These are phyloP conservation scores for Bucco capensis DNA, from an alignment of 2,113 vertebrate genomes.

Conservation along the genomic window DNA sequence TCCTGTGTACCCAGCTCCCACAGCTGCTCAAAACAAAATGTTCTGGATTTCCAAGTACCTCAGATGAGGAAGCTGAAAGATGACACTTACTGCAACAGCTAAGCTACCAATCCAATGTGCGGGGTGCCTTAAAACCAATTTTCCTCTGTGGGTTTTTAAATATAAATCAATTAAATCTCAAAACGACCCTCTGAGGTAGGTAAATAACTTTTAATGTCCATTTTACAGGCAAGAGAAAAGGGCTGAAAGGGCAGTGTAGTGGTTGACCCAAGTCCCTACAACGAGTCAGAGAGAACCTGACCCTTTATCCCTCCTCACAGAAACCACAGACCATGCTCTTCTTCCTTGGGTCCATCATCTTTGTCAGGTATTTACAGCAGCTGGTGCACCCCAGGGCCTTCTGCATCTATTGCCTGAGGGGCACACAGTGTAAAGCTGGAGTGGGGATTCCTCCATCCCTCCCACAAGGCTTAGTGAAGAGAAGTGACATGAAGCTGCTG, in stretches of 20 bases:
- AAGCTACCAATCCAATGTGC: not conserved
- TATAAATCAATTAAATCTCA: slow-evolving; percentile 13
- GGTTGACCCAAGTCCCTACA: not conserved
- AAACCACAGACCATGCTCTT: not conserved
- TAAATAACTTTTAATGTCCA: not conserved
- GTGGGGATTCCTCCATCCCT: not conserved
- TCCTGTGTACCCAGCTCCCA: not conserved
- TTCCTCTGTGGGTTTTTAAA: not conserved
- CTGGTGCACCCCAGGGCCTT: not conserved
- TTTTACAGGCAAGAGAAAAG: slow-evolving; percentile 11
- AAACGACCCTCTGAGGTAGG: slow-evolving; percentile 53
- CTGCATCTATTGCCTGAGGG: not conserved
- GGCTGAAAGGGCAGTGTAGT: not conserved
- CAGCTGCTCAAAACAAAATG: not conserved
- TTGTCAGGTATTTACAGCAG: not conserved
- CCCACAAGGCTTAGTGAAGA: not conserved
- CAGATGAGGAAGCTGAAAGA: not conserved
- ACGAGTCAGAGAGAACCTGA: not conserved
- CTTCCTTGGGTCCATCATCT: not conserved
- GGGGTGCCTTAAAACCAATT: not conserved
- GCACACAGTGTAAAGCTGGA: accelerated
- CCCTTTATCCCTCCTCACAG: not conserved
- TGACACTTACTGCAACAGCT: not conserved
- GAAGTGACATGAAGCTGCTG: slow-evolving; percentile 28
- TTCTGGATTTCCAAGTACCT: not conserved